Base-by-base conservation (phyloP, 2,113 vertebrate genomes). In the Dicrurus megarhynchus region DNA sequence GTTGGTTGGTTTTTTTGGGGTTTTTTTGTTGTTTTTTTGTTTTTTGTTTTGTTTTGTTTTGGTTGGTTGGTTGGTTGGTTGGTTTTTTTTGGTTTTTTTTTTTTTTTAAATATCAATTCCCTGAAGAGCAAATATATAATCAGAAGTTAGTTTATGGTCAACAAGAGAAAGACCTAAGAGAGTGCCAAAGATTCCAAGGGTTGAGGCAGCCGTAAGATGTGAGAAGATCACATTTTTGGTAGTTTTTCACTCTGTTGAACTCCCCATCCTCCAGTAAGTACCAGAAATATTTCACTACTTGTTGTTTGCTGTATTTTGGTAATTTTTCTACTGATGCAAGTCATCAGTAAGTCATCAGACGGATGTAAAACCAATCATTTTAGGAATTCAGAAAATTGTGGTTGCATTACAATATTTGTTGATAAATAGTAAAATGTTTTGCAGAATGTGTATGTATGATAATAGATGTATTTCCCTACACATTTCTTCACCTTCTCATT, bases 31-130 rank as follows among this genome's bases (percentile, higher is more conserved):
- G n/a, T n/a, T n/a, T n/a, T n/a, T n/a, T n/a, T n/a, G n/a, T n/a
- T n/a, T n/a, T n/a, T n/a, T n/a, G n/a, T 6, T 37, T 17, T n/a
- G 11, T 41, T 42, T 42, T 42, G n/a, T n/a, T n/a, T 42, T 39
- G 39, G 8, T 39, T 39, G 2, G 5, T 37, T 18, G 21, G 18
- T 33, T n/a, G 41, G n/a, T n/a, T n/a, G n/a, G n/a, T n/a, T n/a
- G n/a, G n/a, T n/a, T n/a, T 13, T 49, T 2, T 23, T 49, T 10
- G 3, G 1, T 4, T 39, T 19, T 19, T 30, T 32, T 26, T 12
- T 5, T 0, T 33, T 32, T 33, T 37, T 55, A 67, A 67, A 63
- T 30, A 59, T 7, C 6, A 44, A 16, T 65, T 75, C 4, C 4
- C 11, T 81, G 37, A 76, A 80, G 10, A 67, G 19, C 3, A 82